Base-by-base conservation (phyloP, 2,113 vertebrate species). In the Pholis gunnellus region DNA sequence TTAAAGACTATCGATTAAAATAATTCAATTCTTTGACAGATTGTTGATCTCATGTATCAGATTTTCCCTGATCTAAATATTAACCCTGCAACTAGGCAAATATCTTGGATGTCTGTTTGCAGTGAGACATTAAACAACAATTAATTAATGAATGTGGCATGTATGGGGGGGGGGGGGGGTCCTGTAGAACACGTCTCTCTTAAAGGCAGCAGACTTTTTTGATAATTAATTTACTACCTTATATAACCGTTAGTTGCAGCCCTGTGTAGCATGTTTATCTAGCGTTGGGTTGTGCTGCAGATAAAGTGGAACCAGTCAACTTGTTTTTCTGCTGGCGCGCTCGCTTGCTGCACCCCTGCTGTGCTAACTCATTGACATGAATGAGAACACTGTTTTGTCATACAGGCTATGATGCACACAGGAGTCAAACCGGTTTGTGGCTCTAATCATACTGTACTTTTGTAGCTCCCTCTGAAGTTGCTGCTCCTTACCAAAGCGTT, bases 331-430 rank as follows among this genome's bases (percentile, higher is more conserved):
- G 50, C 38, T 3, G 10, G 15, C 17, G 25, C 50, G 2, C 31
- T 38, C 56, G 34, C 15, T 65, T 79, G 6, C 60, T 72, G 14
- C 25, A 15, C 66, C 38, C 78, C 52, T 61, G 57, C 72, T 80
- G 76, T 81, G 75, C 15, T 59, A 44, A 14, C 54, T 72, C 69
- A 44, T 56, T 79, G 46, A 85, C 72, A 70, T 78, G 44, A 85
- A 85, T 56, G 46, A 64, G 14, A 50, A 5, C 44, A 14, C 64
- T 72, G 38, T 75, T 74, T 79, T 72, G 44, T 78, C 38, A 31
- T 25, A 50, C 40, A 48, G n/a, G 38, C 74, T 79, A 48, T 61
- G 44, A 66, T 59, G 36, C 31, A 42, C 9, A 36, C 42, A 77
- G 64, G 64, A 72, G 22, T 77, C 25, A 68, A 83, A 81, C 68